Base-by-base conservation (phyloP, 2,797 vertebrate genomes). In the Melanogrammus aeglefinus region DNA sequence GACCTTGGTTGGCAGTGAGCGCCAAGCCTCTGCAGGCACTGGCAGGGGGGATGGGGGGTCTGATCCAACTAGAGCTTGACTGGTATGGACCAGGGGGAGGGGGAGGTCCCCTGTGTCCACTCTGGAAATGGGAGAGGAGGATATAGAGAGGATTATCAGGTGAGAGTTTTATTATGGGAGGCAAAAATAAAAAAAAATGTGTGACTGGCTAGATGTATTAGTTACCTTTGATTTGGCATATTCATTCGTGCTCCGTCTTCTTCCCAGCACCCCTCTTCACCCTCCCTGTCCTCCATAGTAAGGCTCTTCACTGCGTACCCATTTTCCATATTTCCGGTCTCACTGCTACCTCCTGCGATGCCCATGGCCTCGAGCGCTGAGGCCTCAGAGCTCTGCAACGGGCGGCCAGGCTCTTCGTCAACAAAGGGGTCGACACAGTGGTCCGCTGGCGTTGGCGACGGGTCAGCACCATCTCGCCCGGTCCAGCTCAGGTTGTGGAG, bases 401-500 rank as follows among this genome's bases (percentile, higher is more conserved):
- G 78, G 18, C 36, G 41, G 0, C 0, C 76, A 31, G 73, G 27
- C 44, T 7, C 14, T n/a, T 4, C 16, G 4, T 82, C 79, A 7
- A 24, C 24, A 16, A 24, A 0, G 33, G 13, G 0, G 3, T 16
- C 13, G 36, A 74, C 72, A 74, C 33, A 77, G 75, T 16, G 47
- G 21, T 36, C 75, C 51, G 36, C 29, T 78, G 74, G 24, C 57
- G 63, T 73, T 80, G 79, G 74, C 36, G 73, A 24, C 10, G 29
- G 73, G 38, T n/a, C 5, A 27, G 36, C 76, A 36, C 5, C 29
- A 0, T 79, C 81, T 6, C 6, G 1, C 6, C 47, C 39, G 1
- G 75, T 5, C 44, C 77, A 80, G 0, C 27, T 33, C 12, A 86
- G 16, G 2, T 38, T 29, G 1, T 74, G 80, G 27, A 93, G 83